phyloP scores from a whole-genome alignment of 37 sponge, comb jelly and placozoan species.

The Geodia barretti region DNA sequence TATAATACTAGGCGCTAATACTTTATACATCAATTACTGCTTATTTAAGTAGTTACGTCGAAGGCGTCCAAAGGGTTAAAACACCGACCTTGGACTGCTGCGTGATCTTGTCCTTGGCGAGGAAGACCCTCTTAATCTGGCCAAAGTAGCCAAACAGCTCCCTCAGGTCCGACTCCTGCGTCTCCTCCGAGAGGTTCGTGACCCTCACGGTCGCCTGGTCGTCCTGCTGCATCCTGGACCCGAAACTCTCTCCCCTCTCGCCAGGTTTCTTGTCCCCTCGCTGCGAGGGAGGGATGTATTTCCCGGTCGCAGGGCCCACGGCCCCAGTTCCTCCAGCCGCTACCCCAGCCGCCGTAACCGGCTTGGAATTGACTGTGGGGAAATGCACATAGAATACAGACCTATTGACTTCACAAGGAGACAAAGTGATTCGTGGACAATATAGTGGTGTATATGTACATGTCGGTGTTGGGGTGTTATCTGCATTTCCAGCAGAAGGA shows the following conservation, averaged over 20 bases:
- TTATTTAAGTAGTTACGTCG: too few relatives aligned
- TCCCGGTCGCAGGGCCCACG: neutral
- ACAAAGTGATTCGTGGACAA: neutral
- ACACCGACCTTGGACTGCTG: constrained; percentile 87
- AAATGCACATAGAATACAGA: neutral
- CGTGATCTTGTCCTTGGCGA: constrained; percentile 90
- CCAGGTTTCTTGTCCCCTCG: constrained; percentile 31
- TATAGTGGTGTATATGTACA: neutral
- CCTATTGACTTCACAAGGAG: neutral
- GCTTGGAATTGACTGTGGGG: constrained; percentile 11
- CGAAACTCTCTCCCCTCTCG: constrained; percentile 29
- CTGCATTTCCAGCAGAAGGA: too few relatives aligned
- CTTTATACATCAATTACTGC: too few relatives aligned
- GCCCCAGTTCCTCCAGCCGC: neutral
- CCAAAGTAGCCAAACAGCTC: constrained; percentile 94
- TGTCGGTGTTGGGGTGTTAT: too few relatives aligned
- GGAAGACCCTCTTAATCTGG: constrained; percentile 73
- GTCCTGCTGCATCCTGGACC: constrained; percentile 58
- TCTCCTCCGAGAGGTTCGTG: constrained; percentile 92
- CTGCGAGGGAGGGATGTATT: constrained; percentile 75
- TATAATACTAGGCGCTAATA: neutral
- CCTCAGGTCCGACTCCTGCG: constrained; percentile 82
- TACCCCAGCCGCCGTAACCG: constrained; percentile 2
- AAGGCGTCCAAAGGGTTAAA: too few relatives aligned
- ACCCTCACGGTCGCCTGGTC: constrained; percentile 91